A percentile compares a stretch with the other conserved stretches of the same genome.
phyloP scores from a whole-genome alignment of 2,797 vertebrate genomes.

The Sphenopsis melanotis region DNA sequence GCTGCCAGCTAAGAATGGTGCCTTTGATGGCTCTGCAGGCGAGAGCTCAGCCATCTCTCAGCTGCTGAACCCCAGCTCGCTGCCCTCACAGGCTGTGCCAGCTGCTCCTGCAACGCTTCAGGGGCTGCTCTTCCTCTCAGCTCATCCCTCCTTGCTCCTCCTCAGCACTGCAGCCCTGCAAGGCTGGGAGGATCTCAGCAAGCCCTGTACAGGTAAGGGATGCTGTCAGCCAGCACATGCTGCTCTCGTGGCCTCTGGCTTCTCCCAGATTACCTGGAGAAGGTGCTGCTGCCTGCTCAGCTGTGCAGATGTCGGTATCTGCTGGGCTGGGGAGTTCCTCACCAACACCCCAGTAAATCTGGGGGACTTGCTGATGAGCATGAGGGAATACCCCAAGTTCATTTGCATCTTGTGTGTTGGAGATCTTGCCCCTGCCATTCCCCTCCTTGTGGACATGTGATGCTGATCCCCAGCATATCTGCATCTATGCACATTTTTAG shows the following conservation, averaged over 20 bases:
- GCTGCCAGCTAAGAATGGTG: neutral
- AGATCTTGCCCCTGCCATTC: neutral
- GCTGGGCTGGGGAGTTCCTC: neutral
- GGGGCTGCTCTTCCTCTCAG: neutral
- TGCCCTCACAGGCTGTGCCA: neutral
- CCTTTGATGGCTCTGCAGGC: constrained; percentile 17
- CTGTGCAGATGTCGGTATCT: rapidly evolving
- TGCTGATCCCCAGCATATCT: neutral
- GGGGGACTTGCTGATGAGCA: neutral
- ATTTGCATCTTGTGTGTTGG: neutral
- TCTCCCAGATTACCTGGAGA: neutral
- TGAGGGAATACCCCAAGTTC: neutral
- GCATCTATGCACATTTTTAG: neutral
- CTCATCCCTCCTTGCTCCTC: neutral
- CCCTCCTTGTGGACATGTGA: rapidly evolving
- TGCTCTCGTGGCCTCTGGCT: neutral
- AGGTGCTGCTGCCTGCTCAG: neutral
- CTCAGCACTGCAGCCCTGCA: neutral
- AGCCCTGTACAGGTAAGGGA: neutral
- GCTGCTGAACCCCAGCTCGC: neutral
- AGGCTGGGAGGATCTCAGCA: neutral
- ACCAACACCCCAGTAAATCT: no score
- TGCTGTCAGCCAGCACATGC: neutral
- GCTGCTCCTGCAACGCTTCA: rapidly evolving
- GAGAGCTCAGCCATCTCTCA: neutral